Base-by-base conservation (phyloP, 2,797 vertebrate genomes). In the Sebastes oblongus region DNA sequence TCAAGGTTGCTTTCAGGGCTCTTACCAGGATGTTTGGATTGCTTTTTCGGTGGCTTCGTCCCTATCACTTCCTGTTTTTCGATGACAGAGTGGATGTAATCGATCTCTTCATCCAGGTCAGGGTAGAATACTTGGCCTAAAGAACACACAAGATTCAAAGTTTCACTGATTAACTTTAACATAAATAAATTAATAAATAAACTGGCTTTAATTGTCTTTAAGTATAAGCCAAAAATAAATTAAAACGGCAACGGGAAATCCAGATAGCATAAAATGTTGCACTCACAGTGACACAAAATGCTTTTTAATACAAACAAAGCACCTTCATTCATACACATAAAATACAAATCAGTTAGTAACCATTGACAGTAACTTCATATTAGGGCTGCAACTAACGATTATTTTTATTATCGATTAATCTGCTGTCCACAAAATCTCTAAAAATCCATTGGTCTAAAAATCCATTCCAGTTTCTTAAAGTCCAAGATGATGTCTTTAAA, bases 61-160 rank as follows among this genome's bases (percentile, higher is more conserved):
- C 87, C 83, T 4, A 83, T 60, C n/a, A 8, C 58, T 88, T 93
- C 50, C 56, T 97, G 95, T 73, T 94, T 95, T 72, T 94, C 89
- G 1, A 98, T 92, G 61, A 96, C 62, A 0, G 96, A 94, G 0
- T 95, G 96, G 36, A 98, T 85, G 39, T 91, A 89, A 90, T 99
- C 97, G 0, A 99, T 98, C 85, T 97, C 96, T 42, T 96, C 94
- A n/a, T 98, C 97, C 66, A 96, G 67, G 60, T 94, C 91, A 36
- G 93, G 86, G 76, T 93, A 61, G 0, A 88, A 52, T 0, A 54
- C 66, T 86, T 93, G 94, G 89, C 46, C 2, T 85, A 18, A 7
- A 79, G 39, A 67, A 62, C n/a, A 71, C 59, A 81, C 16, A 61
- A 66, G n/a, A 70, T 8, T 55, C 10, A 59, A 75, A 50, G 20